phyloP scores from a whole-genome alignment of 2,797 vertebrate species.

The Lateolabrax maculatus region DNA sequence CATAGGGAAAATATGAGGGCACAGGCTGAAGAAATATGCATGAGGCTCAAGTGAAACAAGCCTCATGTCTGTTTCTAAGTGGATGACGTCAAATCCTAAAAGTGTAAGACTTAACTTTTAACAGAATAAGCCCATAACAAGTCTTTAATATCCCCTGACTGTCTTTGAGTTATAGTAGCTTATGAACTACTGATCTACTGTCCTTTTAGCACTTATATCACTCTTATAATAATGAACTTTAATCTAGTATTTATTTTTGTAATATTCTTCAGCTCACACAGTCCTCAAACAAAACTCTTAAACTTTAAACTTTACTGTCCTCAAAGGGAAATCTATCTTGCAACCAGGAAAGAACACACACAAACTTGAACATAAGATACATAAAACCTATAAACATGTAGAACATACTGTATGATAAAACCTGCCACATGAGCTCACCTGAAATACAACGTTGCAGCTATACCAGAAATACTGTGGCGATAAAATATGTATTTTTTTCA shows the following conservation, averaged over 20 bases:
- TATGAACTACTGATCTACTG: not conserved
- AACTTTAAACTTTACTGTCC: not conserved
- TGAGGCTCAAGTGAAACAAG: no score
- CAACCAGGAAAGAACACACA: not conserved
- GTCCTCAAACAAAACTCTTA: not conserved
- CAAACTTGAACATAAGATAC: not conserved
- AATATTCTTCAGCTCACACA: not conserved
- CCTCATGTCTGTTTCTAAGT: no score
- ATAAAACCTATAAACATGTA: not conserved
- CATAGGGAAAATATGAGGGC: not conserved
- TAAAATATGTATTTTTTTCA: not conserved
- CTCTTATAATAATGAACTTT: not conserved
- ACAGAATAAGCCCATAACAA: not conserved
- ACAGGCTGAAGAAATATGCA: no score
- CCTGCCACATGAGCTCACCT: not conserved
- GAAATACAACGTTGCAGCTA: not conserved
- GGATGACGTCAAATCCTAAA: not conserved
- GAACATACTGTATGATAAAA: not conserved
- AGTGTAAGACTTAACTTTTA: not conserved
- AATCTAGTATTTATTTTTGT: not conserved
- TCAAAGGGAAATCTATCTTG: not conserved
- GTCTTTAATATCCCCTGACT: not conserved
- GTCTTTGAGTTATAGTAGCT: not conserved
- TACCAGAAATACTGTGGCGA: not conserved
- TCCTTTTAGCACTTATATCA: no score